Conservation (phyloP, 2,888 invertebrate genomes). For the Cryptosula pallasiana region DNA sequence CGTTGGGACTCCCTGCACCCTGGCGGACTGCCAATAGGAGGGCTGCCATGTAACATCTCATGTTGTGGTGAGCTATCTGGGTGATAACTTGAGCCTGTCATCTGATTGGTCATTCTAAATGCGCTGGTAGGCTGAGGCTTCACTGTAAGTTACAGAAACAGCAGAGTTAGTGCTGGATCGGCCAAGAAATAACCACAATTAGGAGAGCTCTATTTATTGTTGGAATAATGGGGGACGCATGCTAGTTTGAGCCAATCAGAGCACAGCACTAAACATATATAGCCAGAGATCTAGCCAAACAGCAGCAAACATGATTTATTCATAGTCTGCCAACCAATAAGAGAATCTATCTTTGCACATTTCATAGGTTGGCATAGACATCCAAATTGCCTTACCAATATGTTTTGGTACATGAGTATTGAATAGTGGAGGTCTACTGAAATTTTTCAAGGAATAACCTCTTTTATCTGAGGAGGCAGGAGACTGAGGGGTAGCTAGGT, state of each 20-base stretch:
- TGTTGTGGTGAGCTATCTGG: not conserved
- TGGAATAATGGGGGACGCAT: no score
- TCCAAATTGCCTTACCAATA: constrained; percentile 4
- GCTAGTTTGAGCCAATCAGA: no score
- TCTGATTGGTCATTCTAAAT: constrained; percentile 46
- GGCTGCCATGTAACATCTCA: not conserved
- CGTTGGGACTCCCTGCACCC: not conserved
- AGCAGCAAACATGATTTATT: no score
- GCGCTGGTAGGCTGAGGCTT: constrained; percentile 46
- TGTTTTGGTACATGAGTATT: not conserved
- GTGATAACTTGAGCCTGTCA: constrained; percentile 27
- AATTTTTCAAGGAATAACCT: not conserved
- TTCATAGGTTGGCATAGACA: no score
- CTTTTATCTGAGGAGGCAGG: not conserved
- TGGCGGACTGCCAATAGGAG: not conserved
- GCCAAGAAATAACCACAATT: no score
- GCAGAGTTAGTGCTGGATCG: no score
- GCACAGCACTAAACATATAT: no score
- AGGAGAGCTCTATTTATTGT: no score
- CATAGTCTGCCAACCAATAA: no score
- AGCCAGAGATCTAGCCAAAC: no score
- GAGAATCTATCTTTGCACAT: no score
- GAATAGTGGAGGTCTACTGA: not conserved
- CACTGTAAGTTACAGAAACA: constrained; percentile 43
- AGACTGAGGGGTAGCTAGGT: not conserved